phyloP scores from a whole-genome alignment of 2,797 vertebrate genomes.

The Microctenopoma lineatum region DNA sequence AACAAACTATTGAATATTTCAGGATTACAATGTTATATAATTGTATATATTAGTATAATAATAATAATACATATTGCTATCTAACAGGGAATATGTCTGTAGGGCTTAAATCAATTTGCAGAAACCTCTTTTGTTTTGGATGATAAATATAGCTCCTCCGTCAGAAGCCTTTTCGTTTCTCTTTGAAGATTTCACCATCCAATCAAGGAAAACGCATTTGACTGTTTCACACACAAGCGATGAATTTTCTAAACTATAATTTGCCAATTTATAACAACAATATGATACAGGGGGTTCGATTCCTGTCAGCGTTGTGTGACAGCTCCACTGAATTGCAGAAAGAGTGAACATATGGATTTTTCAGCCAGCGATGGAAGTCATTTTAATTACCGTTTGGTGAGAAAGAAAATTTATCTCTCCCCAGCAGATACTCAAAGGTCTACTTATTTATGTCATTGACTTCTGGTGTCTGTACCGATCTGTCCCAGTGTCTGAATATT shows the following conservation, averaged over 20 bases:
- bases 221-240: constrained; percentile 20
- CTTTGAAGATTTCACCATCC: background rate
- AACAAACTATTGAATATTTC: no score
- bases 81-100: background rate
- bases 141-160: constrained; percentile 16
- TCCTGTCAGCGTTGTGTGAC: constrained; percentile 19
- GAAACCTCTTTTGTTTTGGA: constrained; percentile 1
- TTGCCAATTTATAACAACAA: constrained; percentile 27
- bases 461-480: constrained; percentile 41
- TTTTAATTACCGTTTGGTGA: constrained; percentile 45
- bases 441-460: constrained; percentile 50
- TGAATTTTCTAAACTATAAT: constrained; percentile 18
- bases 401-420: constrained; percentile 53
- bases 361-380: constrained; percentile 41
- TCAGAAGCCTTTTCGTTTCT: background rate
- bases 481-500: constrained; percentile 13
- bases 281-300: constrained; percentile 9
- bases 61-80: no score
- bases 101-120: constrained; percentile 8
- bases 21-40: no score
- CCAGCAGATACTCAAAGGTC: constrained; percentile 30
- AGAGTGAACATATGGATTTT: constrained; percentile 48
- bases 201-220: background rate
- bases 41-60: no score
- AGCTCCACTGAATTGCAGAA: constrained; percentile 18